phyloP scores from a whole-genome alignment of 2,797 vertebrate genomes.

The Spondyliosoma cantharus region DNA sequence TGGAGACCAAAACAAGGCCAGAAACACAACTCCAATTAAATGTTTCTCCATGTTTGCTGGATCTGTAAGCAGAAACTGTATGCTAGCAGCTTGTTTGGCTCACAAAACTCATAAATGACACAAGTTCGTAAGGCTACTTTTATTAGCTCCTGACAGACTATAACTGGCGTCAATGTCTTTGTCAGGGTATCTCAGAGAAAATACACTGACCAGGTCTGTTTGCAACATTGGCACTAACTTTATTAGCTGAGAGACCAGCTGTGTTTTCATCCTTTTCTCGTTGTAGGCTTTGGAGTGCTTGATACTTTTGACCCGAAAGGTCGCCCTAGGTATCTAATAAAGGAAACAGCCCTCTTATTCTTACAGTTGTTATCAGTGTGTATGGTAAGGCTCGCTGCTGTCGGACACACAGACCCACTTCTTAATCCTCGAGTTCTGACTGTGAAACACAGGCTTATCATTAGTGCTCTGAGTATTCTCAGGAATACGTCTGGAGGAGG shows the following conservation, averaged over 20 bases:
- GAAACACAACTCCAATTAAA: constrained; percentile 9
- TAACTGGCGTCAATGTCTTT: constrained; percentile 8
- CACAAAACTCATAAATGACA: constrained; percentile 10
- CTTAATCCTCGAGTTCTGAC: constrained; percentile 33
- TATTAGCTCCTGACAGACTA: constrained; percentile 10
- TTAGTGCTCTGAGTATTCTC: constrained; percentile 61
- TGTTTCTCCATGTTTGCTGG: not conserved
- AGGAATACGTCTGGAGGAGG: constrained; percentile 68
- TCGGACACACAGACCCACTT: constrained; percentile 14
- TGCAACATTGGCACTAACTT: constrained; percentile 24
- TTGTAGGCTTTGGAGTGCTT: constrained; percentile 40
- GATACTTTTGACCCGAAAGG: constrained; percentile 40
- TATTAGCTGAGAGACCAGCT: constrained; percentile 36
- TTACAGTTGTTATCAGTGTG: constrained; percentile 30
- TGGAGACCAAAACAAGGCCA: not conserved
- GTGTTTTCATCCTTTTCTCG: constrained; percentile 47
- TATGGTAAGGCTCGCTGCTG: not conserved
- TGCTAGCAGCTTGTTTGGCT: not conserved
- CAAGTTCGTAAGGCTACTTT: not conserved
- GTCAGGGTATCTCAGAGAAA: constrained; percentile 8
- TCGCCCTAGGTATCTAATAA: constrained; percentile 29
- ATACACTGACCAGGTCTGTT: not conserved
- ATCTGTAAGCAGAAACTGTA: not conserved
- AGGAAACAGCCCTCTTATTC: constrained; percentile 23
- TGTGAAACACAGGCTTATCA: constrained; percentile 65